Evolutionary conservation across 1,140 invertebrate species (phyloP).

Genomic region (Drosophila oshimai): DNA sequence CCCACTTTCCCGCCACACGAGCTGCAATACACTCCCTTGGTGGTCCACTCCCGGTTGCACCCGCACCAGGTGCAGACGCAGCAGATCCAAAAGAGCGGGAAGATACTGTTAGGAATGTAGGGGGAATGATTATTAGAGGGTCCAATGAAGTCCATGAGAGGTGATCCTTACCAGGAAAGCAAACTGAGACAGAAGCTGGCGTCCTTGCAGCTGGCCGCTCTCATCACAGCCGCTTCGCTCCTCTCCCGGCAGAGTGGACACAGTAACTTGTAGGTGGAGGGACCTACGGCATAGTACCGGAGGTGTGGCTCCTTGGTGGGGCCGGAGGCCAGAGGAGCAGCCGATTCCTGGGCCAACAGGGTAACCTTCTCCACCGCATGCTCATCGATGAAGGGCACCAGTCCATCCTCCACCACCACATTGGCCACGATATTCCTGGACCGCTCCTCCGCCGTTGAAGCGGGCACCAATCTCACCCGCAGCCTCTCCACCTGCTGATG

Average conservation of each 20-base stretch:
- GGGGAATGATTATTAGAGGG: not conserved
- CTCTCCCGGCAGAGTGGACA: conserved; percentile 68
- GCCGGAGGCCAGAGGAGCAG: not conserved
- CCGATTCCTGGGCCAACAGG: conserved; percentile 24
- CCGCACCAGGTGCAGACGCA: conserved; percentile 77
- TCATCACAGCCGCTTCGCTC: conserved; percentile 75
- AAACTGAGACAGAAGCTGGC: conserved; percentile 63
- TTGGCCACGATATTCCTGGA: conserved; percentile 73
- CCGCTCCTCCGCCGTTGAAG: conserved; percentile 64
- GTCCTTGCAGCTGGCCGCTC: conserved; percentile 70
- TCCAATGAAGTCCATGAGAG: not conserved
- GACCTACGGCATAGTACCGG: conserved; percentile 68
- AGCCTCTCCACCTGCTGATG: conserved; percentile 55
- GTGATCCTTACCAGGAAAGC: conserved; percentile 62
- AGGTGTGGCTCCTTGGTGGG: conserved; percentile 40
- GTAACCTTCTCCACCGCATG: conserved; percentile 40
- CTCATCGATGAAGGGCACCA: conserved; percentile 74
- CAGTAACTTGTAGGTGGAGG: conserved; percentile 67
- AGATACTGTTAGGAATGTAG: conserved; percentile 34
- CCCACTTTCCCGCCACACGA: conserved; percentile 76
- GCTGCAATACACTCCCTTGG: conserved; percentile 74
- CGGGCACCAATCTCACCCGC: conserved; percentile 68
- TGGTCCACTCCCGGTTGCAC: conserved; percentile 78
- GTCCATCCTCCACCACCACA: conserved; percentile 63
- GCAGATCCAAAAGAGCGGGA: conserved; percentile 77